phyloP scores from a whole-genome alignment of 2,888 invertebrate species.

The Tetheella fluctuosa region DNA sequence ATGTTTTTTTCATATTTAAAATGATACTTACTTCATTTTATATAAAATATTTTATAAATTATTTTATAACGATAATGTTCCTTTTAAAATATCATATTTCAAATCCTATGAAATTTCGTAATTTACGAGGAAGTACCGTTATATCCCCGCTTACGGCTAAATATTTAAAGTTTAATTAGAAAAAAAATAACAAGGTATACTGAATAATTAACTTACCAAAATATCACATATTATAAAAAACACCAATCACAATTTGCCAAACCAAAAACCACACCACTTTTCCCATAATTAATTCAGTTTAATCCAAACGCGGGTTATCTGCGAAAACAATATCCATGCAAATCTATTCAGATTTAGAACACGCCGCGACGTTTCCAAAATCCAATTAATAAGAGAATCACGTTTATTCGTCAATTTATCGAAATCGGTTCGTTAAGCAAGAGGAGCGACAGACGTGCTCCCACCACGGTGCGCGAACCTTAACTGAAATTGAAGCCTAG shows the following conservation, averaged over 20 bases:
- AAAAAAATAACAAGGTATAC: too few relatives aligned
- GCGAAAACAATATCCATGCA: conserved; percentile 36
- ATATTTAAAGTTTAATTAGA: background rate
- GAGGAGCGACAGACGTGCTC: conserved; percentile 24
- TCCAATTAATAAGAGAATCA: conserved; percentile 41
- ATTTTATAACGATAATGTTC: too few relatives aligned
- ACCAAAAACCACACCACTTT: conserved; percentile 26
- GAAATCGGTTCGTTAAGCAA: conserved; percentile 22
- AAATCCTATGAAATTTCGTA: background rate
- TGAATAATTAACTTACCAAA: conserved; percentile 12
- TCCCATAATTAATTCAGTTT: conserved; percentile 23
- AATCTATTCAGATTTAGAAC: conserved; percentile 34
- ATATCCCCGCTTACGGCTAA: background rate
- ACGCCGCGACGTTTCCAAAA: conserved; percentile 27
- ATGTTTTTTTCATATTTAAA: too few relatives aligned
- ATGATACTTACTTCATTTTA: too few relatives aligned
- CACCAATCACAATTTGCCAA: conserved; percentile 26
- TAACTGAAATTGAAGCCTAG: conserved; percentile 28
- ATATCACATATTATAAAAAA: conserved; percentile 22
- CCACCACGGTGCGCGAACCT: conserved; percentile 22
- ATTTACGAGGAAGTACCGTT: background rate
- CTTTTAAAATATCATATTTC: too few relatives aligned
- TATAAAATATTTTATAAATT: too few relatives aligned
- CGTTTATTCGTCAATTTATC: conserved; percentile 40
- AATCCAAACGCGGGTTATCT: conserved; percentile 27